Evolutionary conservation across 2,113 vertebrate genomes (phyloP).

Genomic region (Narcine bancroftii): DNA sequence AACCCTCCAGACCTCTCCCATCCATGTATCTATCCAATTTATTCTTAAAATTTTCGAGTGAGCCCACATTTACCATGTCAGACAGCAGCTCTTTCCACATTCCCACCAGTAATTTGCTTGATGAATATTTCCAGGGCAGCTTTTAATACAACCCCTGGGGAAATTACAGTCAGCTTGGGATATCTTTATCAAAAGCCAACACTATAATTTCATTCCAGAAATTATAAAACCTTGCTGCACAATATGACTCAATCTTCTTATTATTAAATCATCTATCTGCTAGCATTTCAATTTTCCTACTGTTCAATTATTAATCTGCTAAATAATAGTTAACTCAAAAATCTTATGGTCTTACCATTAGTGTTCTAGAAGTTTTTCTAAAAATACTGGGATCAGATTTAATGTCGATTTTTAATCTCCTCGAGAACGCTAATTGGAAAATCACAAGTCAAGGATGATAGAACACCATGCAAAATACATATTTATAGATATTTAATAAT

Average conservation of each 20-base stretch:
- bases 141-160: not conserved
- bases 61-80: too few species aligned
- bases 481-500: conserved; percentile 17
- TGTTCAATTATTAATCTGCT: conserved; percentile 31
- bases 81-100: too few species aligned
- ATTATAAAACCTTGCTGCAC: not conserved
- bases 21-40: too few species aligned
- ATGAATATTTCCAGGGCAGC: not conserved
- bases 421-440: not conserved
- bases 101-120: not conserved
- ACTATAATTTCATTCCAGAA: conserved; percentile 10
- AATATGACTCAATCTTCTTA: conserved; percentile 33
- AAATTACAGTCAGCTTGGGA: conserved; percentile 1
- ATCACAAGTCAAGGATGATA: not conserved
- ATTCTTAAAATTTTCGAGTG: too few species aligned
- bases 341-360: not conserved
- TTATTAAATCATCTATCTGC: conserved; percentile 25
- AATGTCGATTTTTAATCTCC: not conserved
- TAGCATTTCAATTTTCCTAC: conserved; percentile 26
- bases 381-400: not conserved
- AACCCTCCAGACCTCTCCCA: too few species aligned
- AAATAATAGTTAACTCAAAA: conserved; percentile 26
- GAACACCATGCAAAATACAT: not conserved
- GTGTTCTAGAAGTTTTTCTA: not conserved
- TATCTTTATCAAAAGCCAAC: conserved; percentile 3